A percentile compares a stretch with the other conserved stretches of the same genome.
Conservation (phyloP, 2,113 vertebrate genomes). For the Mus pahari region DNA sequence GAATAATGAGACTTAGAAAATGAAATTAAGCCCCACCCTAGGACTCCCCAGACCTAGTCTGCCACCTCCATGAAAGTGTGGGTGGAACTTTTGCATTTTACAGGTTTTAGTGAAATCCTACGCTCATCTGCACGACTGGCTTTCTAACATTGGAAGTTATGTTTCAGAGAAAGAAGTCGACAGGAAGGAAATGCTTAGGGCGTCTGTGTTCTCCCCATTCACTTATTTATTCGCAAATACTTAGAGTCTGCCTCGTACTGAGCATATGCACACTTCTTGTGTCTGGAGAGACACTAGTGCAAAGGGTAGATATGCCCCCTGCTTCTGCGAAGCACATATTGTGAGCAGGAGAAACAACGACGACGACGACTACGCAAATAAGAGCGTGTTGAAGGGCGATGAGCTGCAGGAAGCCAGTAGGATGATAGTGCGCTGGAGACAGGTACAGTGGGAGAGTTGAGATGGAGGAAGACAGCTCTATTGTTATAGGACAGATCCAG, state of each 20-base stretch:
- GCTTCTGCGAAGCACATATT: neutral
- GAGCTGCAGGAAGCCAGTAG: neutral
- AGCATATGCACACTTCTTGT: neutral
- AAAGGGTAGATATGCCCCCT: neutral
- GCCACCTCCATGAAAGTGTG: neutral
- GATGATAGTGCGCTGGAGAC: neutral
- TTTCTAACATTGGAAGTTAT: neutral
- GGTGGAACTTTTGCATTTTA: neutral
- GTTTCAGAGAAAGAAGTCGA: neutral
- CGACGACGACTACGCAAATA: neutral
- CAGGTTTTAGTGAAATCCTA: neutral
- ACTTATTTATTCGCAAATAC: constrained; percentile 5
- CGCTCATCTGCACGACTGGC: neutral
- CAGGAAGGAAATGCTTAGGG: neutral
- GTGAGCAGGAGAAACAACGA: neutral
- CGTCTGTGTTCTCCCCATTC: neutral
- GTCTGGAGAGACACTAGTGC: neutral
- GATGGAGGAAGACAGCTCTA: accelerated
- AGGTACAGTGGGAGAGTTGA: neutral
- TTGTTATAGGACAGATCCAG: neutral
- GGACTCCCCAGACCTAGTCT: neutral
- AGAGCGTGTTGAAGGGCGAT: neutral
- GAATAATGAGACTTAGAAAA: neutral
- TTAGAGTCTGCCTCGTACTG: neutral
- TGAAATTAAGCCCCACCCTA: neutral